Conservation (phyloP, 2,797 vertebrate genomes). For the Tympanoctomys barrerae region DNA sequence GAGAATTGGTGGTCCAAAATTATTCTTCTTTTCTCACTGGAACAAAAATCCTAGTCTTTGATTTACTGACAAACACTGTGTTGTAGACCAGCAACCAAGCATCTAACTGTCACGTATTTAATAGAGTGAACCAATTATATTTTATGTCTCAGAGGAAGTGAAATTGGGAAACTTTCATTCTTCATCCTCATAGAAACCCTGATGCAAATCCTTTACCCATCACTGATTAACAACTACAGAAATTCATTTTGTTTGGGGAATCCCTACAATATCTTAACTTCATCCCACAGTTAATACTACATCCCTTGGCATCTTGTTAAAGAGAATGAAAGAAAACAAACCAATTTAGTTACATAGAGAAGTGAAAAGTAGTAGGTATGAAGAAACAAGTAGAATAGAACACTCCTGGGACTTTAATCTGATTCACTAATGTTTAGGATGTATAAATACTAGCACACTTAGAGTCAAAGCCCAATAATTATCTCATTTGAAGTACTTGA, state of each 20-base stretch:
- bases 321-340: slow-evolving; percentile 33
- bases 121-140: not conserved
- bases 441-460: not conserved
- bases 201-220: slow-evolving; percentile 13
- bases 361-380: not conserved
- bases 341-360: not conserved
- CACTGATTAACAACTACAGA: slow-evolving; percentile 17
- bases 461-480: not conserved
- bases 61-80: slow-evolving; percentile 46
- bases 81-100: slow-evolving; percentile 25
- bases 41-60: slow-evolving; percentile 1
- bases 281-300: not conserved
- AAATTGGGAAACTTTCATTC: not conserved
- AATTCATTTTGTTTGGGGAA: slow-evolving; percentile 16
- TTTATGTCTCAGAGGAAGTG: not conserved
- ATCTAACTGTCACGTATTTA: slow-evolving; percentile 45
- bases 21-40: not conserved
- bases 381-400: not conserved
- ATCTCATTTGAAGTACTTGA: not conserved
- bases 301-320: slow-evolving; percentile 51
- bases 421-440: not conserved
- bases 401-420: not conserved
- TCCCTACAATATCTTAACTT: slow-evolving; percentile 14
- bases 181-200: not conserved
- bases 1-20: not conserved